These are phyloP conservation scores for Drosophila neotestacea DNA, from an alignment of 2,888 invertebrate species.

Conservation along the genomic window DNA sequence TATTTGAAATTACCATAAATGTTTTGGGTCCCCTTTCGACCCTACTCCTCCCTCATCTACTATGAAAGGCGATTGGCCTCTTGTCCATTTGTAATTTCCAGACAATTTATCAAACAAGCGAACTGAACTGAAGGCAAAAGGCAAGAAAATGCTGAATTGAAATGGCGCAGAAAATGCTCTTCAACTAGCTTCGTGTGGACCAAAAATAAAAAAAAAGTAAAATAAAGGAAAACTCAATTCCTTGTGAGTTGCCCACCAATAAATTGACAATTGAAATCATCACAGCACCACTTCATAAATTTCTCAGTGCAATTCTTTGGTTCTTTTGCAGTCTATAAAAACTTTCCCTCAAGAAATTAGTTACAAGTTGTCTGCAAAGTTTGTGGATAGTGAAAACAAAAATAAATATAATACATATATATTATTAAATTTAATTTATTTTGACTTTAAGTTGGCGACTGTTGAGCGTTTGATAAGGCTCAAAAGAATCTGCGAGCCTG, in stretches of 20 bases:
- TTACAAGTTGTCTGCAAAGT: slow-evolving; percentile 71
- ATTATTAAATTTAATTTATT: slow-evolving; percentile 12
- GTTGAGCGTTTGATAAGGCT: slow-evolving; percentile 45
- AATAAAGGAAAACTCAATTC: slow-evolving; percentile 26
- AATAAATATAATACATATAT: slow-evolving; percentile 14
- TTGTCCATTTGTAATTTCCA: slow-evolving; percentile 80
- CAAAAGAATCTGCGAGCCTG: slow-evolving; percentile 29
- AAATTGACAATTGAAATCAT: slow-evolving; percentile 60
- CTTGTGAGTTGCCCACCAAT: slow-evolving; percentile 11
- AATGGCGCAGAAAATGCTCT: slow-evolving; percentile 77
- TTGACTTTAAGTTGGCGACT: slow-evolving; percentile 46
- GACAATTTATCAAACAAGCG: slow-evolving; percentile 78
- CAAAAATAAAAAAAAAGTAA: slow-evolving; percentile 20
- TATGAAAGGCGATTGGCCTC: slow-evolving; percentile 74
- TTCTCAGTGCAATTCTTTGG: slow-evolving; percentile 50
- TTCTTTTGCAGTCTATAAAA: slow-evolving; percentile 32
- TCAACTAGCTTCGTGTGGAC: slow-evolving; percentile 51
- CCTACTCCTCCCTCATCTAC: slow-evolving; percentile 9
- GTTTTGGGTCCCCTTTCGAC: slow-evolving; percentile 40
- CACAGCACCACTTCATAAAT: slow-evolving; percentile 69
- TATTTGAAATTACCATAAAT: slow-evolving; percentile 78
- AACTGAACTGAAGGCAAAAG: slow-evolving; percentile 39
- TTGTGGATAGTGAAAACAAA: slow-evolving; percentile 30
- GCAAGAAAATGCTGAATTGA: slow-evolving; percentile 58
- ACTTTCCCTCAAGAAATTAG: slow-evolving; percentile 43